Base-by-base conservation (phyloP, 2,113 vertebrate species). In the Pedetes capensis region DNA sequence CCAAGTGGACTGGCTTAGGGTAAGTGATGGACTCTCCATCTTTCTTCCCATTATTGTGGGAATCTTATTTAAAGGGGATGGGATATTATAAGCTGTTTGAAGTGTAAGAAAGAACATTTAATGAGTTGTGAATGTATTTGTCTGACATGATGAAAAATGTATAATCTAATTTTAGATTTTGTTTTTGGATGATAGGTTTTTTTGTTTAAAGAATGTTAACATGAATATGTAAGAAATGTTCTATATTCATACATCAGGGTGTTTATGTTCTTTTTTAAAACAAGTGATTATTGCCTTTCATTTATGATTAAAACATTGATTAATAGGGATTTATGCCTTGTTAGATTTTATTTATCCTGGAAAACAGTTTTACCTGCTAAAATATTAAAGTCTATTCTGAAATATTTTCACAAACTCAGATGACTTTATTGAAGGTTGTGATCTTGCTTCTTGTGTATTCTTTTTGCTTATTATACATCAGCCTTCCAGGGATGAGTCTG, bases 111-210 rank as follows among this genome's bases (percentile, higher is more conserved):
- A 63, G 87, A 92, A 80, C 87, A 76, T 93, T 97, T 95, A 74
- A 92, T 87, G 84, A 97, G 84, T 84, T 96, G 42, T 79, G 95
- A 87, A 90, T 89, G 27, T 90, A 71, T 97, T 97, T 96, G 87
- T 96, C 96, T 97, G 95, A 96, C 95, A 72, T 97, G 92, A 96
- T 97, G 95, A 97, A 97, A 97, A 97, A 97, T 96, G 92, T 97
- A 97, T 97, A 96, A 97, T 94, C 94, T 96, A 96, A 97, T 97
- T 96, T 96, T 96, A 97, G 91, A 78, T 93, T 97, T 97, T 97
- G 96, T 97, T 97, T 93, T 95, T 97, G 97, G 96, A 97, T 96
- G 91, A 95, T 96, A 94, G 92, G 84, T 96, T 97, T 96, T 94
- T 87, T 96, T 97, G 87, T 97, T 97, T 96, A 97, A 97, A 96